These are phyloP conservation scores for Muntiacus reevesi DNA, from an alignment of 2,113 vertebrate species.

Conservation along the genomic window DNA sequence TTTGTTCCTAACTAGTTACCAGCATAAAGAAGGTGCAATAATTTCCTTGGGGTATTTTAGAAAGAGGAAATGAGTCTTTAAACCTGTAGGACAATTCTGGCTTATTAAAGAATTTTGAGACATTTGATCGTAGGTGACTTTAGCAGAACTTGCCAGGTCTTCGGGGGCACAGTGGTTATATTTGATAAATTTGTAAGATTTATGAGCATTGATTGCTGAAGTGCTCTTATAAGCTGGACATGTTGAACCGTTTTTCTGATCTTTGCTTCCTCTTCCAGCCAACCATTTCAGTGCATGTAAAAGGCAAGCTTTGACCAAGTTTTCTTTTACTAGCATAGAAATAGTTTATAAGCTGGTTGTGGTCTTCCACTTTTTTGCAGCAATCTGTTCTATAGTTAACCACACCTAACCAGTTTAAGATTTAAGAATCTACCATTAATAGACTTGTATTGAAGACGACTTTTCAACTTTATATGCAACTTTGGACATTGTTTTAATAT, in stretches of 20 bases:
- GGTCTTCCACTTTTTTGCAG: neutral
- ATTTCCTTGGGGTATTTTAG: neutral
- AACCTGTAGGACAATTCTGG: neutral
- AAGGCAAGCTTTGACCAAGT: neutral
- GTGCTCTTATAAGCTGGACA: neutral
- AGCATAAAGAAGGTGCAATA: neutral
- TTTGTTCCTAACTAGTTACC: neutral
- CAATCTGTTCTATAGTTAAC: neutral
- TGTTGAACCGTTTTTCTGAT: neutral
- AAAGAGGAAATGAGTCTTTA: neutral
- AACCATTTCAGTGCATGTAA: neutral
- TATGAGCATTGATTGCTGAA: neutral
- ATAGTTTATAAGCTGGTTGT: neutral
- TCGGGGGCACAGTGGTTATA: neutral
- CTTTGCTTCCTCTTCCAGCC: slow-evolving; percentile 2
- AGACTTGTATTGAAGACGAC: neutral
- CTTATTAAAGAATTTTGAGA: slow-evolving; percentile 17
- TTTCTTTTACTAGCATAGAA: neutral
- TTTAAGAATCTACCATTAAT: neutral
- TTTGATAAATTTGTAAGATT: slow-evolving; percentile 19
- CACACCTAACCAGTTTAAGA: neutral
- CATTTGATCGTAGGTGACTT: neutral
- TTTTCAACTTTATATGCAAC: neutral
- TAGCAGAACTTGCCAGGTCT: neutral
- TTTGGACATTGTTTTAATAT: slow-evolving; percentile 29